Conservation (phyloP, 92 coral and sea anemone genomes). For the Siderastrea siderea region DNA sequence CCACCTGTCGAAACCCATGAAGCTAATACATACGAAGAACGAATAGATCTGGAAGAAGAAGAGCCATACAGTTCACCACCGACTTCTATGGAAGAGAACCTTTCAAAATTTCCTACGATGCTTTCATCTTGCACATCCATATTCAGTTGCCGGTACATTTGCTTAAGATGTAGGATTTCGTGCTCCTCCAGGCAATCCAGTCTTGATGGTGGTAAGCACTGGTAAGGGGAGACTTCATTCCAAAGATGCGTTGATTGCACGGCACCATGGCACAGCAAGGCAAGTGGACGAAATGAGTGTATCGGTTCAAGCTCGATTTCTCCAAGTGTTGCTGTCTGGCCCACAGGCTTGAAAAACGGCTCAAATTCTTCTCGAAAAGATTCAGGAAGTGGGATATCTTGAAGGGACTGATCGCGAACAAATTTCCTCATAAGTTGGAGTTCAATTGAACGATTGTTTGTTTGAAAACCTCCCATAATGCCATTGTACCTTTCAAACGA, state of each 20-base stretch:
- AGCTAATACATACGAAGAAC: slow-evolving; percentile 56
- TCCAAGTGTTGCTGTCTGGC: slow-evolving; percentile 16
- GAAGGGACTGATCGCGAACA: slow-evolving; percentile 14
- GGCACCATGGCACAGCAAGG: slow-evolving; percentile 33
- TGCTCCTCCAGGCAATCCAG: slow-evolving; percentile 12
- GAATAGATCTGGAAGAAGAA: slow-evolving; percentile 23
- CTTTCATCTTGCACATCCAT: slow-evolving; percentile 1
- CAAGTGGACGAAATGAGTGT: background rate
- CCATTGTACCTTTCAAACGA: slow-evolving; percentile 66
- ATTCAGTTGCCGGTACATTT: slow-evolving; percentile 10
- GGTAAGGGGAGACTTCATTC: slow-evolving; percentile 10
- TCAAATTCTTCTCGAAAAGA: slow-evolving; percentile 37
- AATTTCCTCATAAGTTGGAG: slow-evolving; percentile 63
- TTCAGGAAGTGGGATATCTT: slow-evolving; percentile 26
- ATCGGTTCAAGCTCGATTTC: background rate
- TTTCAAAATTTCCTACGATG: slow-evolving; percentile 17
- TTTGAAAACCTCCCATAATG: slow-evolving; percentile 49
- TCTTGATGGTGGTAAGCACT: slow-evolving; percentile 2
- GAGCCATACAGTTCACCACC: slow-evolving; percentile 58
- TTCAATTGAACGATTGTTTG: slow-evolving; percentile 42
- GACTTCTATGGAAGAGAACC: slow-evolving; percentile 28
- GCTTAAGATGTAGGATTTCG: slow-evolving; percentile 10
- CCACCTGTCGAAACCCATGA: slow-evolving; percentile 61
- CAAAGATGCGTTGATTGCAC: slow-evolving; percentile 11
- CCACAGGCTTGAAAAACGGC: slow-evolving; percentile 33